These are phyloP conservation scores for Melopsittacus undulatus DNA, from an alignment of 2,797 vertebrate species.

Conservation along the genomic window DNA sequence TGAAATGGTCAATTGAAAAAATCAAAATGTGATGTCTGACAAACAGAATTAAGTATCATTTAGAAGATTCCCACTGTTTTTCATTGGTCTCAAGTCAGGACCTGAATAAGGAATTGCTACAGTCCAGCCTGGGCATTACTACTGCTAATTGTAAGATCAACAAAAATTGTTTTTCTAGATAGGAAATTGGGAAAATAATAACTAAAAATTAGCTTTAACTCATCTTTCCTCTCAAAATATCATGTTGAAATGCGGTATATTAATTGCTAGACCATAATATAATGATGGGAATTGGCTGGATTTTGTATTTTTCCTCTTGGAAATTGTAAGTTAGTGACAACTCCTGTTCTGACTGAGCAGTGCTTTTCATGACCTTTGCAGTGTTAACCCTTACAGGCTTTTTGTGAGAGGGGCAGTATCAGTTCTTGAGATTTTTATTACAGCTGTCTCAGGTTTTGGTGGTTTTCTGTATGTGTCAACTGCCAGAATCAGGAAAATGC, in stretches of 20 bases:
- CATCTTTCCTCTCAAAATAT: background rate
- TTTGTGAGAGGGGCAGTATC: background rate
- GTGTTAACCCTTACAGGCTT: background rate
- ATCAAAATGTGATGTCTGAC: background rate
- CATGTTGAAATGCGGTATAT: background rate
- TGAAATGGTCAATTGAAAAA: background rate
- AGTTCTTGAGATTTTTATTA: conserved; percentile 3
- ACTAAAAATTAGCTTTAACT: background rate
- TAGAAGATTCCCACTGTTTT: background rate
- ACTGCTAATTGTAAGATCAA: background rate
- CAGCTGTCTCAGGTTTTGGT: background rate
- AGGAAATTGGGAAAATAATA: background rate
- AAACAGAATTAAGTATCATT: background rate
- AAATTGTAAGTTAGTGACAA: background rate
- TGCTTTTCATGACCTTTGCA: background rate
- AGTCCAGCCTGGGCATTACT: background rate
- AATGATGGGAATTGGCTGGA: background rate
- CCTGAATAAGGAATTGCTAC: background rate
- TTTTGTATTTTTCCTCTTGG: background rate
- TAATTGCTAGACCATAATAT: background rate
- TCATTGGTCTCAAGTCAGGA: background rate
- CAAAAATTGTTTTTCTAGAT: background rate
- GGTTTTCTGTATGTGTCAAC: background rate
- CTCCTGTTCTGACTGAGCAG: background rate
- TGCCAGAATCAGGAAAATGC: background rate